These are phyloP conservation scores for Urocolius indicus DNA, from an alignment of 2,113 vertebrate species.

Conservation along the genomic window DNA sequence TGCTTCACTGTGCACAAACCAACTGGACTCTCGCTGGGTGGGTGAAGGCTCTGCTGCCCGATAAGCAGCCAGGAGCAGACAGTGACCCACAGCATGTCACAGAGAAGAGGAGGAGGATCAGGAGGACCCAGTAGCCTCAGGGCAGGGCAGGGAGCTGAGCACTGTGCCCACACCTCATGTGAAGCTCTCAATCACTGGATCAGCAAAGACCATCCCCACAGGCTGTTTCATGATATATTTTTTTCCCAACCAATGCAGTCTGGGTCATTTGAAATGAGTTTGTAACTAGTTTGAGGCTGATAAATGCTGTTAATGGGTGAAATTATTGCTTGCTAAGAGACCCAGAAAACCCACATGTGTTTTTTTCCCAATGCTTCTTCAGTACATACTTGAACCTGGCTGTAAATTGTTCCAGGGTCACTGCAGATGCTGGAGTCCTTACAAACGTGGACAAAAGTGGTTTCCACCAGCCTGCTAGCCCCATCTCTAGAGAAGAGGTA, in stretches of 20 bases:
- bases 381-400: not conserved
- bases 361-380: not conserved
- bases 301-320: not conserved
- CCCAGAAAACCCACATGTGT: not conserved
- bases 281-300: not conserved
- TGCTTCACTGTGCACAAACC: not conserved
- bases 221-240: accelerated
- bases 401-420: not conserved
- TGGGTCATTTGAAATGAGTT: not conserved
- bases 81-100: not conserved
- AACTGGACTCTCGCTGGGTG: accelerated
- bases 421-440: not conserved
- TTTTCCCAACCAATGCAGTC: too few species aligned
- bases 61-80: not conserved
- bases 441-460: not conserved
- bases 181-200: not conserved
- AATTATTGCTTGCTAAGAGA: not conserved
- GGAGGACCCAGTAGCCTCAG: accelerated
- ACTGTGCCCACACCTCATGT: too few species aligned
- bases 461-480: not conserved
- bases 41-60: not conserved
- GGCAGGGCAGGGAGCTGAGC: not conserved
- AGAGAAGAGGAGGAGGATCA: not conserved
- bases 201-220: not conserved
- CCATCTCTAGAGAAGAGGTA: not conserved